phyloP scores from a whole-genome alignment of 2,888 invertebrate species.

The Dasysyrphus tricinctus region DNA sequence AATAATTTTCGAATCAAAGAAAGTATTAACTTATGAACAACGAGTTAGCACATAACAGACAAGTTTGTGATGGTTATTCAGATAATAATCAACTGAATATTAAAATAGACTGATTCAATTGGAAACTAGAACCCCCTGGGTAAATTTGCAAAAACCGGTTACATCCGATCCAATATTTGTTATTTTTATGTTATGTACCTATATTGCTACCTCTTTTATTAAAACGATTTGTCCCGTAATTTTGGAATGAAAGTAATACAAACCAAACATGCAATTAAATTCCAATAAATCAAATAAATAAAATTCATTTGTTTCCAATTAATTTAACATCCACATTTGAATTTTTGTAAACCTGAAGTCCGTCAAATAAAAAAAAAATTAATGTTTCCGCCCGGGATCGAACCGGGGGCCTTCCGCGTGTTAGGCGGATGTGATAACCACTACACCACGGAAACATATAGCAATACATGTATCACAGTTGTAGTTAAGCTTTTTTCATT shows the following conservation, averaged over 20 bases:
- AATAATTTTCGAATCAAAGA: not conserved
- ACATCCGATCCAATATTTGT: not conserved
- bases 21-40: not conserved
- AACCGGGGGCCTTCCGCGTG: conserved; percentile 80
- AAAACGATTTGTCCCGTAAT: too few relatives aligned
- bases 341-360: too few relatives aligned
- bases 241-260: too few relatives aligned
- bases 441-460: conserved; percentile 78
- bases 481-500: too few relatives aligned
- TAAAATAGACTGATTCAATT: not conserved
- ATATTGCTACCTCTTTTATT: too few relatives aligned
- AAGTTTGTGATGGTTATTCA: not conserved
- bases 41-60: not conserved
- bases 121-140: not conserved
- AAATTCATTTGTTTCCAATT: too few relatives aligned
- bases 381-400: conserved; percentile 79
- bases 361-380: not conserved
- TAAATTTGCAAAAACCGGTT: not conserved
- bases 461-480: not conserved
- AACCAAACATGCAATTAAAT: too few relatives aligned
- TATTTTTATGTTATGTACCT: too few relatives aligned
- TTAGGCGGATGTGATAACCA: conserved; percentile 80
- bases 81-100: not conserved
- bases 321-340: too few relatives aligned
- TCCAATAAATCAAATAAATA: too few relatives aligned